Evolutionary conservation across 1,140 invertebrate genomes (phyloP).

Genomic region (Oncopodura yosiiana): DNA sequence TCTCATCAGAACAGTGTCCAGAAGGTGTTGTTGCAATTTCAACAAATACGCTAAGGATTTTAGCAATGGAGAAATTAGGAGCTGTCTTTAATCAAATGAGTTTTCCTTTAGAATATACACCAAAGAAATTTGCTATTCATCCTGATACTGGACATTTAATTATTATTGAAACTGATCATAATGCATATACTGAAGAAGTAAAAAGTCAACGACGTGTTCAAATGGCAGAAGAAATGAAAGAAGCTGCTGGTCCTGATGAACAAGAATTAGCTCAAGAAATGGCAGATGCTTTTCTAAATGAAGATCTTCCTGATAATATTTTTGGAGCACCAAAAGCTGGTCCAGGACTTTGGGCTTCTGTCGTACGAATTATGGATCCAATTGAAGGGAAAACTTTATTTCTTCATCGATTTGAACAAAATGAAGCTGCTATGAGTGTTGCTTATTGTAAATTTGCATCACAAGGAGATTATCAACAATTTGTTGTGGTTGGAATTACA

Average conservation of each 20-base stretch:
- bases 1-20: slow-evolving; percentile 96
- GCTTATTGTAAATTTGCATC: slow-evolving; percentile 60
- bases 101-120: slow-evolving; percentile 88
- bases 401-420: slow-evolving; percentile 78
- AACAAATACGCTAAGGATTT: slow-evolving; percentile 91
- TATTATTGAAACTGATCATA: slow-evolving; percentile 95
- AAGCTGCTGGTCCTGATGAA: slow-evolving; percentile 89
- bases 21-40: slow-evolving; percentile 99
- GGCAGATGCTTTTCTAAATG: slow-evolving; percentile 89
- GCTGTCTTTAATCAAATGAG: slow-evolving; percentile 92
- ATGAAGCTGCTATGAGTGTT: slow-evolving; percentile 86
- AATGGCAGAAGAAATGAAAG: slow-evolving; percentile 84
- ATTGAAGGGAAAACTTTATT: slow-evolving; percentile 71
- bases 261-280: slow-evolving; percentile 90
- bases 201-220: slow-evolving; percentile 79
- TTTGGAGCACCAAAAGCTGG: slow-evolving; percentile 96
- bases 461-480: slow-evolving; percentile 58
- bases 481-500: slow-evolving; percentile 76
- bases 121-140: slow-evolving; percentile 89
- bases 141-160: slow-evolving; percentile 83
- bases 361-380: slow-evolving; percentile 83
- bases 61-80: slow-evolving; percentile 95
- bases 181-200: slow-evolving; percentile 94
- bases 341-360: slow-evolving; percentile 91
- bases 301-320: slow-evolving; percentile 82